Conservation (phyloP, 2,113 vertebrate species). For the Haplochromis burtoni region DNA sequence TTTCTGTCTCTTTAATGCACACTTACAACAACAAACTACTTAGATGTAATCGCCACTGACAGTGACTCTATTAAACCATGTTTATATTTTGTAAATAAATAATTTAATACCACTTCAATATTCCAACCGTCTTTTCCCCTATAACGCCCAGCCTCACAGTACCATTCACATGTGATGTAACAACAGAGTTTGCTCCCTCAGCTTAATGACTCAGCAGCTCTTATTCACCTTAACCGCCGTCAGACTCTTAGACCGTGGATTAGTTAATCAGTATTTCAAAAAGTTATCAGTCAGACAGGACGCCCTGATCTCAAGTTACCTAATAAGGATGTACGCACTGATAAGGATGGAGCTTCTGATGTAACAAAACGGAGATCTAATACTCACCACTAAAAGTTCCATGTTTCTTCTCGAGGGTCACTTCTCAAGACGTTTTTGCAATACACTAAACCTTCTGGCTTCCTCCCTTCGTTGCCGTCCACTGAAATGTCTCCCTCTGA, state of each 20-base stretch:
- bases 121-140: neutral
- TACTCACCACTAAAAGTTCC: slow-evolving; percentile 65
- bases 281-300: neutral
- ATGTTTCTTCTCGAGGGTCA: slow-evolving; percentile 1
- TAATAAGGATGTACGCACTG: neutral
- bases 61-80: neutral
- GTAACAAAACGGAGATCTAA: neutral
- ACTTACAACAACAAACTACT: neutral
- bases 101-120: neutral
- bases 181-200: neutral
- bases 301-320: neutral
- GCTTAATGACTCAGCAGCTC: neutral
- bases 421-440: neutral
- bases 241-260: neutral
- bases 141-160: neutral
- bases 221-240: neutral
- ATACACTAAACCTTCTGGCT: neutral
- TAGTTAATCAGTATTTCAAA: neutral
- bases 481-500: neutral
- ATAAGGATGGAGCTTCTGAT: neutral
- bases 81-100: neutral
- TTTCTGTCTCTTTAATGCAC: neutral
- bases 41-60: neutral
- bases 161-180: neutral
- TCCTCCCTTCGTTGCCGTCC: neutral